A percentile compares a stretch with the other conserved stretches of the same genome.
Conservation (phyloP, 2,113 vertebrate genomes). For the Coturnix japonica region DNA sequence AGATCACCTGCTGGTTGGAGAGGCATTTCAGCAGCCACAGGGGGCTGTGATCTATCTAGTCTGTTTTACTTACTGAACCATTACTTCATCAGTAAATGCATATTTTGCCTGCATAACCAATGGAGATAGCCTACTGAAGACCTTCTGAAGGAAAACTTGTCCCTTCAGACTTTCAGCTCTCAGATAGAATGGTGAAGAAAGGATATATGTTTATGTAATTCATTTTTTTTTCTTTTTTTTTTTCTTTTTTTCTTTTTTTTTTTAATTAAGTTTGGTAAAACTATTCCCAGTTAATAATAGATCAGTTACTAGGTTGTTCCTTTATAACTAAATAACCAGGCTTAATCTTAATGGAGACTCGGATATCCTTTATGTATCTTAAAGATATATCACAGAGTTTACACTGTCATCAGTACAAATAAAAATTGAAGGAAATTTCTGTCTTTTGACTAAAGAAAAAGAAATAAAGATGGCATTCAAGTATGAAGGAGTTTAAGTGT, state of each 20-base stretch:
- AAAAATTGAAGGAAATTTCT: neutral
- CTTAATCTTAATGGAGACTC: neutral
- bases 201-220: neutral
- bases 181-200: neutral
- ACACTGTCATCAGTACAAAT: neutral
- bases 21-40: conserved; percentile 14
- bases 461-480: neutral
- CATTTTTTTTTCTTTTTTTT: no score
- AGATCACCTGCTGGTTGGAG: conserved; percentile 20
- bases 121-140: neutral
- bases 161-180: neutral
- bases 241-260: no score
- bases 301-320: neutral
- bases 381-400: neutral
- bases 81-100: neutral
- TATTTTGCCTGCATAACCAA: neutral
- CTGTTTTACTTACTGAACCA: conserved; percentile 9
- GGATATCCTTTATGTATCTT: neutral
- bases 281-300: neutral
- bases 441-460: accelerated
- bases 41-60: conserved; percentile 15
- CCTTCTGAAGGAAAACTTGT: neutral
- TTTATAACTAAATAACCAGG: neutral
- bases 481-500: neutral
- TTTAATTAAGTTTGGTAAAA: neutral